phyloP scores from a whole-genome alignment of 1,140 invertebrate genomes.

The Diabrotica virgifera region DNA sequence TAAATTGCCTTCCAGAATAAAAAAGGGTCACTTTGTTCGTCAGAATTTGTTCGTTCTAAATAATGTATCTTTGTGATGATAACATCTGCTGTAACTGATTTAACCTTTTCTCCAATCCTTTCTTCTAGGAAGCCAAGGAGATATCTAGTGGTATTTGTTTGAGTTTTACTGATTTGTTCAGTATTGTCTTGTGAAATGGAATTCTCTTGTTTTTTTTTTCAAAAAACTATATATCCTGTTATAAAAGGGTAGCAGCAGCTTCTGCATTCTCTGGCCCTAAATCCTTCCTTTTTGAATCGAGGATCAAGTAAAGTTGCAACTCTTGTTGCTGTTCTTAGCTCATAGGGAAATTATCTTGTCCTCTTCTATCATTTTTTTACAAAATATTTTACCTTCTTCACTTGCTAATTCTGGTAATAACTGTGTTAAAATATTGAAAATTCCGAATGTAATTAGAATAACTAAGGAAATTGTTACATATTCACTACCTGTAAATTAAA shows the following conservation, averaged over 20 bases:
- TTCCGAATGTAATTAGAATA: slow-evolving; percentile 21
- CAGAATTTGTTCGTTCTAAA: slow-evolving; percentile 6
- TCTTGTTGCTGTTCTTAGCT: slow-evolving; percentile 16
- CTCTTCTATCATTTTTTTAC: slow-evolving; percentile 6
- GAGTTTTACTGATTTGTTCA: not conserved
- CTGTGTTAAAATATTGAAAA: slow-evolving; percentile 10
- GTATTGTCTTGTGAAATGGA: not conserved
- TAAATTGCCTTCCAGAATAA: slow-evolving; percentile 19
- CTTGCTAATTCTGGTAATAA: slow-evolving; percentile 3
- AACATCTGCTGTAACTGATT: slow-evolving; percentile 12
- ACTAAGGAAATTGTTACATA: slow-evolving; percentile 22
- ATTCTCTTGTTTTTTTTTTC: slow-evolving; percentile 9
- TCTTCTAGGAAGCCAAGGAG: slow-evolving; percentile 8
- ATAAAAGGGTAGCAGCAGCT: slow-evolving; percentile 12
- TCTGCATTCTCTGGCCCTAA: slow-evolving; percentile 20
- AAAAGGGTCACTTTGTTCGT: slow-evolving; percentile 5
- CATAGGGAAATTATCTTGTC: slow-evolving; percentile 21
- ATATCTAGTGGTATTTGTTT: not conserved
- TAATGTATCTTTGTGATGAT: slow-evolving; percentile 19
- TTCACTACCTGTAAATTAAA: slow-evolving; percentile 11
- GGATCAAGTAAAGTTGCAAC: slow-evolving; percentile 19
- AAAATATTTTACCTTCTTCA: slow-evolving; percentile 17
- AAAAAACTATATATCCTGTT: slow-evolving; percentile 17
- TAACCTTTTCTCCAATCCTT: not conserved
- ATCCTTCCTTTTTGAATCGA: slow-evolving; percentile 20